These are phyloP conservation scores for Nematolebias whitei DNA, from an alignment of 2,113 vertebrate species.

Conservation along the genomic window DNA sequence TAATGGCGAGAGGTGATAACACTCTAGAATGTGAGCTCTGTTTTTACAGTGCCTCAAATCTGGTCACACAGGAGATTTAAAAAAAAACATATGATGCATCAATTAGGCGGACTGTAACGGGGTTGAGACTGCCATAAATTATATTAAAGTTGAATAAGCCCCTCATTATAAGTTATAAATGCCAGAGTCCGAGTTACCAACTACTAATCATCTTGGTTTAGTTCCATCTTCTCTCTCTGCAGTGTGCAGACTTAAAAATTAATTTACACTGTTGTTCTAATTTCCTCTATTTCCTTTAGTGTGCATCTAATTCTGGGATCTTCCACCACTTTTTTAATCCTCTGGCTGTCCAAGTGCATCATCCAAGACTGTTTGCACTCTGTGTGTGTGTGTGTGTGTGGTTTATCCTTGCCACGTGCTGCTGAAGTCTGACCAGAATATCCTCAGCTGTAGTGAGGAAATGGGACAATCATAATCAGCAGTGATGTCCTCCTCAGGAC, in stretches of 20 bases:
- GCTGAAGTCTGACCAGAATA: conserved; percentile 31
- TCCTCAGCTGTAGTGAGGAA: conserved; percentile 42
- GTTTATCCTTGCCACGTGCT: conserved; percentile 30
- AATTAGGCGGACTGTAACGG: conserved; percentile 17
- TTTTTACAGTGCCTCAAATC: not conserved
- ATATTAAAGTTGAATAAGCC: conserved; percentile 34
- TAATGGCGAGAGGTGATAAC: too few relatives aligned
- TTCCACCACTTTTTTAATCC: conserved; percentile 36
- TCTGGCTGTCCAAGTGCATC: conserved; percentile 21
- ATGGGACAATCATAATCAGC: conserved; percentile 56
- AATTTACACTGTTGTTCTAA: conserved; percentile 17
- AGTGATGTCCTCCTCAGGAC: conserved; percentile 20
- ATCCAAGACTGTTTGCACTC: conserved; percentile 33
- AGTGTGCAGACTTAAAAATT: conserved; percentile 10
- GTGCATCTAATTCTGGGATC: conserved; percentile 14
- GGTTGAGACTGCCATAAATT: conserved; percentile 21
- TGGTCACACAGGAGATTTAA: not conserved
- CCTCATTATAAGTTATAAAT: conserved; percentile 57
- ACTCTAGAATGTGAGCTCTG: not conserved
- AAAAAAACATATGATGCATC: conserved; percentile 6
- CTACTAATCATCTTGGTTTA: conserved; percentile 40
- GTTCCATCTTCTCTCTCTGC: conserved; percentile 6
- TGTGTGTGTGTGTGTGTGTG: not conserved
- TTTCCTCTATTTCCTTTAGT: conserved; percentile 35
- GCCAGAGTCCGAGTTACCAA: conserved; percentile 23